Evolutionary conservation across 2,888 invertebrate genomes (phyloP).

Genomic region (Drosophila melanocephala): DNA sequence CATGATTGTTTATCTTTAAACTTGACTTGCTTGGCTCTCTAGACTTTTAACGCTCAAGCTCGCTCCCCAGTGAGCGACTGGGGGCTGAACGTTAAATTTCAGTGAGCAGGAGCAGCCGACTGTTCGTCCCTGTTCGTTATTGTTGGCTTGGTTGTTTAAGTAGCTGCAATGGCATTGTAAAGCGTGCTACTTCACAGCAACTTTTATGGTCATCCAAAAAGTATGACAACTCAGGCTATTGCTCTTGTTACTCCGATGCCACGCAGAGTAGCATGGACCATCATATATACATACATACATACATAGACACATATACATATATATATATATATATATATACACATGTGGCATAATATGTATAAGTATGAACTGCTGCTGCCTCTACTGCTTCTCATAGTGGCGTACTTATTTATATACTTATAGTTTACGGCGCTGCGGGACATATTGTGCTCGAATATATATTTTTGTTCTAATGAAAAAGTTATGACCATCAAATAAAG

Average conservation of each 20-base stretch:
- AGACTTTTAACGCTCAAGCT: constrained; percentile 63
- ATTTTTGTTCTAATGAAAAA: constrained; percentile 81
- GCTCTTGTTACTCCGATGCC: constrained; percentile 58
- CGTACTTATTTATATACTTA: constrained; percentile 79
- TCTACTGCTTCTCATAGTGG: constrained; percentile 34
- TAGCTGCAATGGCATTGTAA: constrained; percentile 65
- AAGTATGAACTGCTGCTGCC: constrained; percentile 61
- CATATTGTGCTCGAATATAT: constrained; percentile 78
- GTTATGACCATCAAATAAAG: constrained; percentile 81
- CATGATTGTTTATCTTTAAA: constrained; percentile 75
- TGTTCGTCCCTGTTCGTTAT: constrained; percentile 21
- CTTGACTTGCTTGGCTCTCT: constrained; percentile 61
- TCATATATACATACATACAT: background rate
- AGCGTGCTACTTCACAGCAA: constrained; percentile 76
- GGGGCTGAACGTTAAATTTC: constrained; percentile 64
- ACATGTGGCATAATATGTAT: constrained; percentile 56
- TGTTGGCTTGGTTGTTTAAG: constrained; percentile 48
- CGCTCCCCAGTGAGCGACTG: constrained; percentile 64
- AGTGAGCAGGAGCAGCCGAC: constrained; percentile 11
- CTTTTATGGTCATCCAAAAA: constrained; percentile 81
- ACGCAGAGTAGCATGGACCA: constrained; percentile 35
- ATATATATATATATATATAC: constrained; percentile 22
- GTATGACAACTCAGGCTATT: constrained; percentile 78
- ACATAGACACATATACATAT: constrained; percentile 7
- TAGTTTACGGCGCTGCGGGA: constrained; percentile 81